phyloP scores from a whole-genome alignment of 2,797 vertebrate genomes.

The Pteronotus mesoamericanus region DNA sequence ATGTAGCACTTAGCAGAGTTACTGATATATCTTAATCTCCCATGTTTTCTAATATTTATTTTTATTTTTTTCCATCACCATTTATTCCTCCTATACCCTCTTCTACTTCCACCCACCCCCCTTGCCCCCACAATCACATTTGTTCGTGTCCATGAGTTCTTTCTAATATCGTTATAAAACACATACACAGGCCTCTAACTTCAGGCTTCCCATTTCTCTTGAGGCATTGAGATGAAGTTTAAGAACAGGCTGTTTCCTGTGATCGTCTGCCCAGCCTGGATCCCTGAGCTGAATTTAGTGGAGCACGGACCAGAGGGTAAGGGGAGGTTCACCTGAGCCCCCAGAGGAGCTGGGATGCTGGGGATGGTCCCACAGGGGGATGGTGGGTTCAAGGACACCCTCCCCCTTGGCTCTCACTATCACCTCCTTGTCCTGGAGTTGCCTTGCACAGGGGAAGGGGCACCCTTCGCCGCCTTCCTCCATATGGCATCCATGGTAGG shows the following conservation, averaged over 20 bases:
- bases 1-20: not conserved
- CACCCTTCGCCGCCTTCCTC: not conserved
- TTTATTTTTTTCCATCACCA: not conserved
- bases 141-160: not conserved
- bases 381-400: not conserved
- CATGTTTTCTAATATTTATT: not conserved
- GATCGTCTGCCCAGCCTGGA: conserved; percentile 89
- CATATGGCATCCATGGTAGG: not conserved
- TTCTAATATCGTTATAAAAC: not conserved
- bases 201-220: conserved; percentile 38
- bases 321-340: not conserved
- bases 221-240: conserved; percentile 96
- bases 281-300: conserved; percentile 89
- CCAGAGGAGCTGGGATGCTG: not conserved
- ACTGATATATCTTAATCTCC: not conserved
- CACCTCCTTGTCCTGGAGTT: not conserved
- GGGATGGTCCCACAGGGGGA: rapidly evolving
- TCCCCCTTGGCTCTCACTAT: not conserved
- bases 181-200: not conserved
- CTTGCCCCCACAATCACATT: not conserved
- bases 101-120: no score
- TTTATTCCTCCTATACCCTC: not conserved
- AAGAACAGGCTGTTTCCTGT: conserved; percentile 93
- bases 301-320: conserved; percentile 86
- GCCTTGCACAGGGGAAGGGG: rapidly evolving